Evolutionary conservation across 30 jellyfish, hydroid and myxozoan species (phyloP).

Genomic region (Aurelia aurita complex sp. Pacific): DNA sequence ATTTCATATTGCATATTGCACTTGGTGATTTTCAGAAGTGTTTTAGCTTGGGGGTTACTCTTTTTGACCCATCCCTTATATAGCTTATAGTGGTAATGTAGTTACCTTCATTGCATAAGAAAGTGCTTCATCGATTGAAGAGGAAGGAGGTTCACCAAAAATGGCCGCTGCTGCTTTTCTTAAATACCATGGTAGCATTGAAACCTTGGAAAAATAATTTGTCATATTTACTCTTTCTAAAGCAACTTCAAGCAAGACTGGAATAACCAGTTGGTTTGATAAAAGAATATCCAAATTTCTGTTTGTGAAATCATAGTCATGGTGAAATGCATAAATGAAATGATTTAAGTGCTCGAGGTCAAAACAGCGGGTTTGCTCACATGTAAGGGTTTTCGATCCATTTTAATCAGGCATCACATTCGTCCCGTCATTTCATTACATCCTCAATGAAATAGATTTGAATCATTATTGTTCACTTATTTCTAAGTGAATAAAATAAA

Average conservation of each 20-base stretch:
- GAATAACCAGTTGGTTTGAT: neutral
- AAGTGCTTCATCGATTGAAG: constrained; percentile 93
- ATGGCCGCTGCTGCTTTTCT: constrained; percentile 91
- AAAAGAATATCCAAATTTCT: neutral
- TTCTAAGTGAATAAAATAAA: neutral
- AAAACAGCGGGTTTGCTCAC: too few species aligned
- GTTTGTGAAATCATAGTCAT: too few species aligned
- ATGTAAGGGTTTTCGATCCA: too few species aligned
- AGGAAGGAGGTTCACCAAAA: constrained; percentile 90
- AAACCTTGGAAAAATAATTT: constrained; percentile 55
- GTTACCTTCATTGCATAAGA: constrained; percentile 77
- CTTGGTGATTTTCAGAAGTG: too few species aligned
- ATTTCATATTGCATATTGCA: neutral
- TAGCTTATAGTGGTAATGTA: neutral
- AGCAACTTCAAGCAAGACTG: neutral
- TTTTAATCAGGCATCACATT: too few species aligned
- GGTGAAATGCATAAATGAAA: too few species aligned
- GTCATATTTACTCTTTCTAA: neutral
- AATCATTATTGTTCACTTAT: neutral
- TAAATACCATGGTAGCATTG: constrained; percentile 96
- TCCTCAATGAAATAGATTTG: neutral
- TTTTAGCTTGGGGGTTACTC: too few species aligned
- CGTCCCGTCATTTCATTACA: neutral
- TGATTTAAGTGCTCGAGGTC: too few species aligned
- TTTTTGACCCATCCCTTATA: neutral